A percentile compares a stretch with the other conserved stretches of the same genome.
Conservation (phyloP, 2,888 invertebrate genomes). For the Drepana falcataria region DNA sequence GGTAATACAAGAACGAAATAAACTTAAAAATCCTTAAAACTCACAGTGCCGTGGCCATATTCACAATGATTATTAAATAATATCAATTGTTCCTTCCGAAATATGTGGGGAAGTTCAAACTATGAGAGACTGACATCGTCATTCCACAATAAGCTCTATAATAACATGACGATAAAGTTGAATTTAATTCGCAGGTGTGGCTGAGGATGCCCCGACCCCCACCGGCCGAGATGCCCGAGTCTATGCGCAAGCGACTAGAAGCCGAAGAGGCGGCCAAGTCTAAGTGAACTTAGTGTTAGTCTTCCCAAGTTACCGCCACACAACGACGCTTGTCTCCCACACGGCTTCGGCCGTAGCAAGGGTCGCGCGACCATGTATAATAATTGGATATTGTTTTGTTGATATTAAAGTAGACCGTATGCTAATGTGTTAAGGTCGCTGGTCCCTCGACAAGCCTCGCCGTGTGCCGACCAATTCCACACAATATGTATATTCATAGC, state of each 20-base stretch:
- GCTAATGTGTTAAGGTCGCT: constrained; percentile 12
- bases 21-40: no score
- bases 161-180: background rate
- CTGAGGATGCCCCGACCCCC: constrained; percentile 95
- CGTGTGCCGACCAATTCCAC: constrained; percentile 32
- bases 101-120: constrained; percentile 36
- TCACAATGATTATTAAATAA: constrained; percentile 45
- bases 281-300: constrained; percentile 40
- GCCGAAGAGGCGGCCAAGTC: constrained; percentile 55
- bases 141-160: background rate
- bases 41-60: background rate
- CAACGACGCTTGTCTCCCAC: background rate
- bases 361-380: constrained; percentile 4
- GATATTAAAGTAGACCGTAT: constrained; percentile 21
- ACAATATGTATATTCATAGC: constrained; percentile 23
- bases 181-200: constrained; percentile 62
- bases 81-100: constrained; percentile 72
- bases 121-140: constrained; percentile 32
- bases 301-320: constrained; percentile 7
- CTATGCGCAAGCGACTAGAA: constrained; percentile 85
- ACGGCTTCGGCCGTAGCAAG: constrained; percentile 5
- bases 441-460: constrained; percentile 9
- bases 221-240: constrained; percentile 97
- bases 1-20: no score
- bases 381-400: constrained; percentile 10